Percentiles rank a stretch among this genome's conserved stretches.
Conservation (phyloP, 2,113 vertebrate species). For the Andinoacara biseriatus region DNA sequence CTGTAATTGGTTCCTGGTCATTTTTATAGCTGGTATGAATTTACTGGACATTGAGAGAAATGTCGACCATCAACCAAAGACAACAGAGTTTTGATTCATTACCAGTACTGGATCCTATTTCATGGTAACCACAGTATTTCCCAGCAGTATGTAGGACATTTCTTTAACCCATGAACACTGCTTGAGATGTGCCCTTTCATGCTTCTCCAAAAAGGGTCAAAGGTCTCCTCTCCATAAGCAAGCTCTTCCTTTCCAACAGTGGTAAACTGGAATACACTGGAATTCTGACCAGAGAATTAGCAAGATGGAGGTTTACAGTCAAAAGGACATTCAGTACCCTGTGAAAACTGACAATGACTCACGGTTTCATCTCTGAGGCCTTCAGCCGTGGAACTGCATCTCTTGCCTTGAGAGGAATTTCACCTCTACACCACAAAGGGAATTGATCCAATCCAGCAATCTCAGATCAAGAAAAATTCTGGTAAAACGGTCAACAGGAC, state of each 20-base stretch:
- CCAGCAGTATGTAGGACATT: background rate
- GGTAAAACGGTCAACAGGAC: background rate
- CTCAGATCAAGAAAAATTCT: background rate
- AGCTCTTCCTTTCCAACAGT: background rate
- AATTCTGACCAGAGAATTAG: background rate
- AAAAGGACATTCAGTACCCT: background rate
- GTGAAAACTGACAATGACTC: background rate
- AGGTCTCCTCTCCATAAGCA: background rate
- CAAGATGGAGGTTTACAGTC: background rate
- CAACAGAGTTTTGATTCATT: slow-evolving; percentile 19
- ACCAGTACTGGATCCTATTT: slow-evolving; percentile 16
- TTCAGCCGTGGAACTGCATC: background rate
- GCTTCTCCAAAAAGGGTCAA: background rate
- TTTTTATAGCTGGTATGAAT: slow-evolving; percentile 2
- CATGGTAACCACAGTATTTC: background rate
- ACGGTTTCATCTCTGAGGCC: background rate
- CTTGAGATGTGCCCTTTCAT: background rate
- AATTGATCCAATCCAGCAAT: background rate
- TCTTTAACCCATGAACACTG: background rate
- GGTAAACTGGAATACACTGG: background rate
- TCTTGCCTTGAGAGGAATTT: background rate
- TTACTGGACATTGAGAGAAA: slow-evolving; percentile 19
- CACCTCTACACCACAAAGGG: background rate
- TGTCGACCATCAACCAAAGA: slow-evolving; percentile 14
- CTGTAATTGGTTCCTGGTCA: background rate